Base-by-base conservation (phyloP, 2,113 vertebrate species). In the Coryphaenoides rupestris region DNA sequence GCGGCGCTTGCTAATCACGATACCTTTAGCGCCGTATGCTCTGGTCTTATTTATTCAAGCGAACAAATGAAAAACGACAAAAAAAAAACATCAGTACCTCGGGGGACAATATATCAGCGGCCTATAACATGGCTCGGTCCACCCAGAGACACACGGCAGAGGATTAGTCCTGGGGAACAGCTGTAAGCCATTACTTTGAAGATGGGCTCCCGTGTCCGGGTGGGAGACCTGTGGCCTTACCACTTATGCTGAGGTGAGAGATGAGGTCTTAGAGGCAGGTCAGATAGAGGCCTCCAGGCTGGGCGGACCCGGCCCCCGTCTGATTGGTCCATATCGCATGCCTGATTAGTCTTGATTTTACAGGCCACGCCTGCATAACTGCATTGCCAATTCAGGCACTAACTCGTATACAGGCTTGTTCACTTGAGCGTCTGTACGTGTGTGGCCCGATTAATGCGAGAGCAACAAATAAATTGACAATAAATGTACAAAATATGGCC, bases 131-230 rank as follows among this genome's bases (percentile, higher is more conserved):
- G 10, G 10, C 28, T 33, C 4, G 78, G 78, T 83, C 82, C 75
- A 65, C 76, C 86, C 84, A 88, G 79, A 87, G 85, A 83, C 70
- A 76, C 74, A 78, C 62, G 73, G 77, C 76, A 74, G 72, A 78
- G 86, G 85, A 89, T 87, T 85, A 85, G 55, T 72, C 82, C 72
- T 54, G 70, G 70, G 59, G 76, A 86, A 91, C 94, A 95, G 93
- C 95, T 96, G 95, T 92, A 95, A 95, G 93, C 91, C 90, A 92
- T 92, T 88, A 91, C 94, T 96, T 95, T 95, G 92, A 96, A 94
- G 94, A 92, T 85, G 89, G 83, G 74, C 77, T 80, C 69, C 75
- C 22, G 71, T 77, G 86, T 84, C 86, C 54, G 69, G 78, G 72
- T 71, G 74, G 58, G 75, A 79, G 74, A 91, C 92, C 90, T 40